phyloP scores from a whole-genome alignment of 1,140 invertebrate species.

The Drosophila azteca region DNA sequence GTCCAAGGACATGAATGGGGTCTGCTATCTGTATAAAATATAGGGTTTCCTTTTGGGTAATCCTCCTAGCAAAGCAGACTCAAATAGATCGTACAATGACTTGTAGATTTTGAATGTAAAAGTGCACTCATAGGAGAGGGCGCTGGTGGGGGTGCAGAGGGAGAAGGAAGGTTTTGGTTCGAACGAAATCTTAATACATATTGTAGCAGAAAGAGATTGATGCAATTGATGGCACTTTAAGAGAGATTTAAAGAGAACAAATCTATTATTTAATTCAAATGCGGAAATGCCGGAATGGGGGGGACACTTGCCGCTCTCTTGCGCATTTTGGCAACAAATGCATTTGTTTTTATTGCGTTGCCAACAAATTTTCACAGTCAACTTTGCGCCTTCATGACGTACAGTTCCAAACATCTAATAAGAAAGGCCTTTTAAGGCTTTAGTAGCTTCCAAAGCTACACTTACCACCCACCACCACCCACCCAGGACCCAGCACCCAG shows the following conservation, averaged over 20 bases:
- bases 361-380: conserved; percentile 52
- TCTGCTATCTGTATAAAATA: neutral
- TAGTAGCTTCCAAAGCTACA: conserved; percentile 67
- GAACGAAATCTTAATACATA: conserved; percentile 9
- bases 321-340: conserved; percentile 48
- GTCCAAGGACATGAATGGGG: neutral
- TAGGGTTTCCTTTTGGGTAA: neutral
- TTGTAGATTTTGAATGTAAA: conserved; percentile 67
- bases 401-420: conserved; percentile 56
- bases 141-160: neutral
- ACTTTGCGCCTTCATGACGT: conserved; percentile 56
- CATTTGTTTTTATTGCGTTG: conserved; percentile 31
- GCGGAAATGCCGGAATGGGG: neutral
- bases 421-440: conserved; percentile 44
- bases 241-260: too few relatives aligned
- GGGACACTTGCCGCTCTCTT: neutral
- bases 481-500: conserved; percentile 2
- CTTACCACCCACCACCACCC: conserved; percentile 37
- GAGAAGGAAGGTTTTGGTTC: neutral
- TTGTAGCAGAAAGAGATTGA: neutral
- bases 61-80: neutral
- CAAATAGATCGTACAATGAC: conserved; percentile 67
- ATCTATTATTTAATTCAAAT: too few relatives aligned
- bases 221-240: too few relatives aligned
- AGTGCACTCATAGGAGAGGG: conserved; percentile 14